These are phyloP conservation scores for Kryptolebias marmoratus DNA, from an alignment of 2,113 vertebrate species.

Conservation along the genomic window DNA sequence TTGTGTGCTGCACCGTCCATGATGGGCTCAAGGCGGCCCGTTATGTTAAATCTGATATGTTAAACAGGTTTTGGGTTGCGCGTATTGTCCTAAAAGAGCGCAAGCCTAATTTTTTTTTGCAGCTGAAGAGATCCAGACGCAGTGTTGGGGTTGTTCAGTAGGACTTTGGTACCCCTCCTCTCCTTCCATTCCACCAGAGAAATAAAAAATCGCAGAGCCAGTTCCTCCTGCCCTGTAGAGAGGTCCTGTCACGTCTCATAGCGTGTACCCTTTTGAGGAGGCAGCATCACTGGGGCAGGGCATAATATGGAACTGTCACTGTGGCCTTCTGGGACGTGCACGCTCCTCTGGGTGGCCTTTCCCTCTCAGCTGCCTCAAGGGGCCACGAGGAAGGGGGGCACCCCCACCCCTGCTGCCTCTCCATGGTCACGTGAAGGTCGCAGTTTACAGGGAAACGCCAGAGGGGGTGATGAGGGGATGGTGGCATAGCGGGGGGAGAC, in stretches of 20 bases:
- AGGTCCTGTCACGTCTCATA: constrained; percentile 83
- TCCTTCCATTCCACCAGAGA: constrained; percentile 36
- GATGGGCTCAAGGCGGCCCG: constrained; percentile 28
- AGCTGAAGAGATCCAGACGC: constrained; percentile 8
- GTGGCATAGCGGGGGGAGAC: constrained; percentile 55
- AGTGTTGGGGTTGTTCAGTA: constrained; percentile 14
- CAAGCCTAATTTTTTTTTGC: constrained; percentile 37
- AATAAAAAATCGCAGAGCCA: constrained; percentile 54
- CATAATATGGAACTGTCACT: constrained; percentile 79
- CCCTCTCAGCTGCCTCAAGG: constrained; percentile 76
- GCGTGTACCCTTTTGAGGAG: constrained; percentile 74
- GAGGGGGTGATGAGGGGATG: constrained; percentile 63
- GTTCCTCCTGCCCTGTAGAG: constrained; percentile 77
- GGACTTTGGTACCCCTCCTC: constrained; percentile 42
- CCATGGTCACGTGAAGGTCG: constrained; percentile 82
- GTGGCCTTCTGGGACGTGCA: constrained; percentile 81
- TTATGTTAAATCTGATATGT: neutral
- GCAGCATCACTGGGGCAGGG: constrained; percentile 73
- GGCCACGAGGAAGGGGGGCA: constrained; percentile 49
- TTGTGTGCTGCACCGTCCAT: too few species aligned
- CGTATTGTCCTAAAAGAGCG: constrained; percentile 34
- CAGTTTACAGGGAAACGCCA: constrained; percentile 74
- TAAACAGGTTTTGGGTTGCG: constrained; percentile 22
- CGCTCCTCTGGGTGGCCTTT: constrained; percentile 81
- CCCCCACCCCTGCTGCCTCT: constrained; percentile 61